A percentile compares a stretch with the other conserved stretches of the same genome.
phyloP scores from a whole-genome alignment of 2,113 vertebrate species.

The Siphamia tubifer region DNA sequence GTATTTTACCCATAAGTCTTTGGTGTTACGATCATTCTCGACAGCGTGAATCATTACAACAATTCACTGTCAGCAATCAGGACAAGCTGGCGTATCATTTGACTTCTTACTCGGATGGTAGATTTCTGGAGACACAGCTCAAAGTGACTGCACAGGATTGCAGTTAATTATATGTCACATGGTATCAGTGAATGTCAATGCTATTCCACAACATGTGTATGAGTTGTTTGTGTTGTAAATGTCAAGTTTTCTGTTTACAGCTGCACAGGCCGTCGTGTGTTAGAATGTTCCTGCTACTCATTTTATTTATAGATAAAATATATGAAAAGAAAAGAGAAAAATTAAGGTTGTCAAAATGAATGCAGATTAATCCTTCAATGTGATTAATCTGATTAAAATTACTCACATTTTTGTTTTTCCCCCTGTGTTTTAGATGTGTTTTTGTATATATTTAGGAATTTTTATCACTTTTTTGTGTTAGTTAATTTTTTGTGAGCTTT shows the following conservation, averaged over 20 bases:
- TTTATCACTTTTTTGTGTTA: too few relatives aligned
- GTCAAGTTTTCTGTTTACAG: neutral
- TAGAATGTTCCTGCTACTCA: too few relatives aligned
- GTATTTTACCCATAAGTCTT: constrained; percentile 30
- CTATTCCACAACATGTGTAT: neutral
- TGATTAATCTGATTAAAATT: too few relatives aligned
- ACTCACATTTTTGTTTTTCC: too few relatives aligned
- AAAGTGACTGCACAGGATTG: neutral
- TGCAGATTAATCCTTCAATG: too few relatives aligned
- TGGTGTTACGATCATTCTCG: constrained; percentile 31
- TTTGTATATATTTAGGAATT: too few relatives aligned
- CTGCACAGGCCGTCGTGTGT: neutral
- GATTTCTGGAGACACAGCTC: neutral
- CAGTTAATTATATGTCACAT: constrained; percentile 15
- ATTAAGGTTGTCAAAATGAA: too few relatives aligned
- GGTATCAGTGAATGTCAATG: neutral
- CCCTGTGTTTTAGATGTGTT: too few relatives aligned
- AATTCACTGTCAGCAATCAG: constrained; percentile 46
- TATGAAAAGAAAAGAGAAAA: too few relatives aligned
- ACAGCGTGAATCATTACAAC: constrained; percentile 48
- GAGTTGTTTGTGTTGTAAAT: neutral
- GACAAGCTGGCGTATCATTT: constrained; percentile 23
- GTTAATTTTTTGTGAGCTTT: too few relatives aligned
- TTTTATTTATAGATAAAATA: too few relatives aligned
- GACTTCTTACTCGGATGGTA: constrained; percentile 22